Evolutionary conservation across 2,888 invertebrate species (phyloP).

Genomic region (Acrobasis repandana): DNA sequence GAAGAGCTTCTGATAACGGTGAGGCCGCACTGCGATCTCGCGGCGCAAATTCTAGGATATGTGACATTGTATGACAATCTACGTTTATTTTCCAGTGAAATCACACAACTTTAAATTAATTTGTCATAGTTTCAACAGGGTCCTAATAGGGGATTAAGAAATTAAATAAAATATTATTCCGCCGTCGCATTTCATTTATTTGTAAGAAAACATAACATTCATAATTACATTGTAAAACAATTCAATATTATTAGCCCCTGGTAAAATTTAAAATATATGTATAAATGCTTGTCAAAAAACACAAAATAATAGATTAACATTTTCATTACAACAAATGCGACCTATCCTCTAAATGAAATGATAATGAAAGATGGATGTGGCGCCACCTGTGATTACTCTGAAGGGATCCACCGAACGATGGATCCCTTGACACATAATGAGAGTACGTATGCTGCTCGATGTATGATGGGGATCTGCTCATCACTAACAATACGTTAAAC

Average conservation of each 20-base stretch:
- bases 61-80: too few relatives aligned
- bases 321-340: slow-evolving; percentile 77
- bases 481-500: slow-evolving; percentile 50
- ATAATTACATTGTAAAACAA: slow-evolving; percentile 32
- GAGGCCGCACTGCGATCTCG: too few relatives aligned
- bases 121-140: too few relatives aligned
- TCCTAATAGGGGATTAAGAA: slow-evolving; percentile 37
- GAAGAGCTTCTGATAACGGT: not conserved
- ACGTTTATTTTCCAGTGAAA: too few relatives aligned
- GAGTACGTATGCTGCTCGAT: slow-evolving; percentile 60
- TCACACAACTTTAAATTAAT: too few relatives aligned
- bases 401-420: slow-evolving; percentile 57
- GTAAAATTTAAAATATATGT: slow-evolving; percentile 25
- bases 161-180: slow-evolving; percentile 62
- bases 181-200: slow-evolving; percentile 80
- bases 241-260: slow-evolving; percentile 17
- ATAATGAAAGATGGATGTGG: slow-evolving; percentile 49
- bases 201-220: slow-evolving; percentile 69
- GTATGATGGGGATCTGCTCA: slow-evolving; percentile 48
- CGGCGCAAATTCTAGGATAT: too few relatives aligned
- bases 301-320: slow-evolving; percentile 40
- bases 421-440: slow-evolving; percentile 57
- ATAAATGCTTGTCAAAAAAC: slow-evolving; percentile 27
- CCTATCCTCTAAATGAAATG: slow-evolving; percentile 72
- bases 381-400: slow-evolving; percentile 59